phyloP scores from a whole-genome alignment of 2,113 vertebrate species.

The Atherinomorus stipes region DNA sequence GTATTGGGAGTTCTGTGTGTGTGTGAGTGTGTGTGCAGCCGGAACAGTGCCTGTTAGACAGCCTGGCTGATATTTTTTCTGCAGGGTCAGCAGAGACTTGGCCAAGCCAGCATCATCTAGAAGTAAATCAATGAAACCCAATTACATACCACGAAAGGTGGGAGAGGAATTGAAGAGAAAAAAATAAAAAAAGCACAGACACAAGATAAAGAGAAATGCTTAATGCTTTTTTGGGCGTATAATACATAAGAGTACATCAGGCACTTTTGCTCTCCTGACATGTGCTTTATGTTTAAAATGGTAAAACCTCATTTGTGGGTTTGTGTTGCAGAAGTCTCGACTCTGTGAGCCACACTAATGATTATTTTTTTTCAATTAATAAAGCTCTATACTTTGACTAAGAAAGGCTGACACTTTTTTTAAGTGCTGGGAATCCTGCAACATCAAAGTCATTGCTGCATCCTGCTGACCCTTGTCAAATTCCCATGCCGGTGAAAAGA shows the following conservation, averaged over 20 bases:
- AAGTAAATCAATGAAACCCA: conserved; percentile 83
- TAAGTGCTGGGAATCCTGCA: not conserved
- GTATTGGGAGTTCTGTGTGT: conserved; percentile 46
- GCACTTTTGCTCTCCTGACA: not conserved
- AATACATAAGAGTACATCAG: conserved; percentile 29
- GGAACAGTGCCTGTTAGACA: conserved; percentile 65
- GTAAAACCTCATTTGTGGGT: conserved; percentile 1
- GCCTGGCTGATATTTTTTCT: conserved; percentile 76
- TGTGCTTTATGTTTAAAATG: conserved; percentile 1
- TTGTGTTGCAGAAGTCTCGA: not conserved
- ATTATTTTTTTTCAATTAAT: conserved; percentile 25
- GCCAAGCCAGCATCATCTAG: conserved; percentile 71
- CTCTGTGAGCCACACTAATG: conserved; percentile 26
- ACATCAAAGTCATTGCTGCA: conserved; percentile 7
- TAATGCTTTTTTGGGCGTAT: conserved; percentile 12
- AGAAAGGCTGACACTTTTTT: not conserved
- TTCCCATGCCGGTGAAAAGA: conserved; percentile 19
- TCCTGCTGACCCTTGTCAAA: conserved; percentile 34
- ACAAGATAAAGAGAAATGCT: conserved; percentile 29
- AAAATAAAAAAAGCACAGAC: conserved; percentile 32
- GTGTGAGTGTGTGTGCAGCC: conserved; percentile 34
- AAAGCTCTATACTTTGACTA: conserved; percentile 11
- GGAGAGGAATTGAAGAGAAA: conserved; percentile 60
- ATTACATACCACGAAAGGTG: conserved; percentile 77
- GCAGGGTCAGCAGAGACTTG: conserved; percentile 81